Conservation (phyloP, 1,140 invertebrate genomes). For the Drosophila simulans region DNA sequence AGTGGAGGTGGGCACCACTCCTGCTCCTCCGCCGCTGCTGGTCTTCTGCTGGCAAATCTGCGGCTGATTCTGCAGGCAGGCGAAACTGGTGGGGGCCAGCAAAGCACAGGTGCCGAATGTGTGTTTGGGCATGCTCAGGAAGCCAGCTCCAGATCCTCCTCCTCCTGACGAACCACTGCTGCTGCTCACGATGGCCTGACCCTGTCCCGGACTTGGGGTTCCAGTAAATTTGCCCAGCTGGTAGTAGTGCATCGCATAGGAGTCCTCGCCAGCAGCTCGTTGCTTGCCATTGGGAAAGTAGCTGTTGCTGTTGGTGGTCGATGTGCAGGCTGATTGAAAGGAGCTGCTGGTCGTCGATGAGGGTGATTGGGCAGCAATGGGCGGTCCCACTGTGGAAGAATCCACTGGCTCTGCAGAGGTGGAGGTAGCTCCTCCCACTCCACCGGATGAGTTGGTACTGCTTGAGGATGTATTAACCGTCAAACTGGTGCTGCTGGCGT, state of each 20-base stretch:
- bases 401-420: slow-evolving; percentile 21
- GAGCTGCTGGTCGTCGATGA: slow-evolving; percentile 50
- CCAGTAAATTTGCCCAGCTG: slow-evolving; percentile 54
- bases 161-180: slow-evolving; percentile 32
- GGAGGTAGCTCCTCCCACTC: slow-evolving; percentile 11
- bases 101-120: slow-evolving; percentile 81
- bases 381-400: slow-evolving; percentile 14
- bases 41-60: slow-evolving; percentile 33
- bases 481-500: slow-evolving; percentile 64
- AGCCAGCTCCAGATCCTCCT: slow-evolving; percentile 31
- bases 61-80: slow-evolving; percentile 43
- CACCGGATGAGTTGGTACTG: slow-evolving; percentile 7
- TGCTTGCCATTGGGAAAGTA: slow-evolving; percentile 49
- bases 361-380: slow-evolving; percentile 34
- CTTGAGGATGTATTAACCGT: slow-evolving; percentile 67
- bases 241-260: slow-evolving; percentile 41
- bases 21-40: slow-evolving; percentile 2
- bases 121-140: slow-evolving; percentile 72
- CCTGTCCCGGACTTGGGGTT: slow-evolving; percentile 52
- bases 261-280: slow-evolving; percentile 18
- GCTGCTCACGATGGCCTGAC: slow-evolving; percentile 65
- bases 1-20: slow-evolving; percentile 33
- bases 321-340: slow-evolving; percentile 70
- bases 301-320: slow-evolving; percentile 48
- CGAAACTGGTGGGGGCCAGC: slow-evolving; percentile 76